Base-by-base conservation (phyloP, 2,113 vertebrate species). In the Leiothrix lutea region DNA sequence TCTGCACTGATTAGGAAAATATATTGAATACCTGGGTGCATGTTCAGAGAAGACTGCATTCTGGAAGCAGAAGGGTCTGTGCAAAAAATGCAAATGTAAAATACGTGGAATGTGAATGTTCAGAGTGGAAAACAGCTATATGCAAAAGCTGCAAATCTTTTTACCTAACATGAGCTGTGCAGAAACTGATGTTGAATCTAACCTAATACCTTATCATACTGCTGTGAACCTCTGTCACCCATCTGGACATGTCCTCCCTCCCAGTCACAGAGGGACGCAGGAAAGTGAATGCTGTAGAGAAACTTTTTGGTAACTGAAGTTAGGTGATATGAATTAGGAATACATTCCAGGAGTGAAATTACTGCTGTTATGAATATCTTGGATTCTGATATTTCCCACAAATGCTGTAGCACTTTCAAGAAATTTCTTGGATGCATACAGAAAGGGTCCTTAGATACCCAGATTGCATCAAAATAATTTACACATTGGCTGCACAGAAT, bases 401-500 rank as follows among this genome's bases (percentile, higher is more conserved):
- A 45, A 38, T 73, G 35, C 31, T 85, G 23, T 69, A 92, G 38
- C 42, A 90, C 48, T 92, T 93, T 61, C 57, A 65, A 92, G 67
- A 92, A 58, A 47, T 88, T 94, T 94, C 47, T 85, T 92, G 58
- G 50, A 73, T 92, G 33, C 24, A 12, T 79, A 14, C 72, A 81
- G 70, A 85, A 90, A 23, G 8, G 20, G 6, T 53, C 36, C n/a
- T 60, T 70, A 29, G 19, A 35, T 86, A 88, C 47, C 54, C 51
- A 62, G 71, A 45, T 61, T 70, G 44, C 64, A 86, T 90, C 33
- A 58, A 75, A 90, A 80, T 75, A 35, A 77, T 92, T 77, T 88
- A 53, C 29, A 62, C 33, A 38, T 19, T 58, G 26, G 47, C 54
- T 70, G 38, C 33, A 77, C 29, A 77, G 54, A 73, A 86, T 77